phyloP scores from a whole-genome alignment of 92 coral and sea anemone species.

The Epizoanthus illoricatus region DNA sequence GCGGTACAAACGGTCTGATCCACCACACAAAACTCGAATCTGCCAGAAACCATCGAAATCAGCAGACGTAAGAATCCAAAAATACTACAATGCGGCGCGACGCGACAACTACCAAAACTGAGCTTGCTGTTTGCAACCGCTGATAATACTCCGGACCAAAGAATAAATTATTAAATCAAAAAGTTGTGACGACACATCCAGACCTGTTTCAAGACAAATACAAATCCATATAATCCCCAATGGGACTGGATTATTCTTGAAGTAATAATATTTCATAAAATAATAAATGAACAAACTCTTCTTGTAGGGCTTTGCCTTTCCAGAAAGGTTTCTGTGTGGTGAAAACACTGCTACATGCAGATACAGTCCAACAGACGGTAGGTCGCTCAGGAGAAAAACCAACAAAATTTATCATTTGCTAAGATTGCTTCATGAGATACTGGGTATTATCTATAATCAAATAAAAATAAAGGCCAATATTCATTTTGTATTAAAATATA shows the following conservation, averaged over 20 bases:
- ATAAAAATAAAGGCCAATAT: background rate
- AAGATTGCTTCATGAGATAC: background rate
- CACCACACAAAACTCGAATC: background rate
- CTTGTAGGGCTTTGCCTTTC: background rate
- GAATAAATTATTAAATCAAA: constrained; percentile 13
- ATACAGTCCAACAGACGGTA: too few species aligned
- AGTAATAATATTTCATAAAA: background rate
- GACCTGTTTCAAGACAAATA: constrained; percentile 5
- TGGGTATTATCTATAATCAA: background rate
- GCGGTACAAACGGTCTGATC: background rate
- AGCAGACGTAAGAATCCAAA: background rate
- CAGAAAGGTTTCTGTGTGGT: background rate
- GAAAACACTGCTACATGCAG: background rate
- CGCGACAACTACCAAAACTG: background rate
- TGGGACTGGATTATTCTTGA: constrained; percentile 1
- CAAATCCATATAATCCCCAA: background rate
- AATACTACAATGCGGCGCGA: background rate
- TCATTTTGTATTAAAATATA: background rate
- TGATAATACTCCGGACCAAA: constrained; percentile 2
- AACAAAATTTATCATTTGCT: background rate
- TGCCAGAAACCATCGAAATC: background rate
- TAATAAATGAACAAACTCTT: background rate
- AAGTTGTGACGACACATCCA: background rate
- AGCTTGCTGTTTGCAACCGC: constrained; percentile 12
- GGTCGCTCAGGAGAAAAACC: background rate